Evolutionary conservation across 2,113 vertebrate species (phyloP), one percentile per base, ranked within the genome.

Genomic region (Callocephalon fimbriatum): DNA sequence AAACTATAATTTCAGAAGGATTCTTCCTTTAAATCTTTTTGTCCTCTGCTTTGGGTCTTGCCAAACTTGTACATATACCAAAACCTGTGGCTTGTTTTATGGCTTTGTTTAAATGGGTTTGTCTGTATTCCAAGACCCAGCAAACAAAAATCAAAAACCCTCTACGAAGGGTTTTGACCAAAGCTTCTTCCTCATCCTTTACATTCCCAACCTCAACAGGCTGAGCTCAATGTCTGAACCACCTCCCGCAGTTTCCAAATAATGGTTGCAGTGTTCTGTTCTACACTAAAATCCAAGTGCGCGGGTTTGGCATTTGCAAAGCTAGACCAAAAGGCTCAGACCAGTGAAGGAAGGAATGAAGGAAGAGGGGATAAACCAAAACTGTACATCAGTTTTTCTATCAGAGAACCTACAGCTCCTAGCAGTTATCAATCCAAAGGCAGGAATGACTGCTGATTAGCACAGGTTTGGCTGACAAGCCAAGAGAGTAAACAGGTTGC

Each of bases 1-100:
- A 90, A 85, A 92, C 92, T n/a, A 59, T 96, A 75, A 97, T 83
- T 97, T 89, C 94, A 86, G 40, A 93, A 29, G 63, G 86, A 66
- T 87, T 75, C 82, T 78, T 42, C 58, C 71, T 94, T 89, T 97
- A 93, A 96, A 97, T 95, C 95, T 94, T 90, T 0, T 22, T 26
- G 9, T 38, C 66, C 44, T 73, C 38, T 63, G 58, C 58, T 83
- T 86, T 85, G 71, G 45, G 48, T 79, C 93, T 95, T 72, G 68
- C 86, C 95, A 93, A 79, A 92, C 79, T 71, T 59, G 54, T 38
- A 56, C 74, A 25, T 35, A 76, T 62, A 93, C 89, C 68, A 86
- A 88, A 97, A 78, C 44, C 61, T 19, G 21, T 21, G 71, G 66
- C n/a, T 92, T 80, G 71, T 62, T 97, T 95, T 96, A 95, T 32